phyloP scores from a whole-genome alignment of 2,113 vertebrate species.

The Castor canadensis region DNA sequence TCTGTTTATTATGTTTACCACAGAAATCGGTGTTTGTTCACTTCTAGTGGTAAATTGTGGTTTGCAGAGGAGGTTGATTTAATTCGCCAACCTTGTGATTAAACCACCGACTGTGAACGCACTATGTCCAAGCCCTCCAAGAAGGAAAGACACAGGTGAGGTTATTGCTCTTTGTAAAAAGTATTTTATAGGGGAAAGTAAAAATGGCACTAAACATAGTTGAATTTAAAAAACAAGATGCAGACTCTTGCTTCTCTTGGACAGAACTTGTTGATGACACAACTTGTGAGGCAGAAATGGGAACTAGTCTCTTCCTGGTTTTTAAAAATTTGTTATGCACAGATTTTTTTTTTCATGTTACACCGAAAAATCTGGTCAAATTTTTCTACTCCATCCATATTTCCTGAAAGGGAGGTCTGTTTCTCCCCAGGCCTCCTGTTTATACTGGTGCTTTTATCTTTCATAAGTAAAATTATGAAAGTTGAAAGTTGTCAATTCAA shows the following conservation, averaged over 20 bases:
- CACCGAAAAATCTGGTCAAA: neutral
- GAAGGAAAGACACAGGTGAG: neutral
- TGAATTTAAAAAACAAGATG: neutral
- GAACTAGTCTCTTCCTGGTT: neutral
- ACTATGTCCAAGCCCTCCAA: neutral
- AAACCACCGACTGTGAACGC: neutral
- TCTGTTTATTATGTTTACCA: neutral
- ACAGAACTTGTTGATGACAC: no score
- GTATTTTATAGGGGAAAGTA: neutral
- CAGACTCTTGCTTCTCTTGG: neutral
- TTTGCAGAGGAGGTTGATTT: slow-evolving; percentile 3
- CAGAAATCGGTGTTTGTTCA: neutral
- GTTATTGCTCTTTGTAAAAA: neutral
- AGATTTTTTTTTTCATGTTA: neutral
- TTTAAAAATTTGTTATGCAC: neutral
- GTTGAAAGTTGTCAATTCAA: neutral
- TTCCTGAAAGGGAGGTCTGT: neutral
- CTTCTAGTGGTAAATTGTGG: neutral
- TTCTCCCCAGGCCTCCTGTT: neutral
- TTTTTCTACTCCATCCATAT: neutral
- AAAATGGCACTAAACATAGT: neutral
- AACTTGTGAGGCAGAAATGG: neutral
- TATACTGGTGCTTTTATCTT: neutral
- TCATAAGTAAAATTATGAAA: no score
- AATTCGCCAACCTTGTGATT: neutral